Evolutionary conservation across 1,140 invertebrate genomes (phyloP).

Genomic region (Eufriesea mexicana): DNA sequence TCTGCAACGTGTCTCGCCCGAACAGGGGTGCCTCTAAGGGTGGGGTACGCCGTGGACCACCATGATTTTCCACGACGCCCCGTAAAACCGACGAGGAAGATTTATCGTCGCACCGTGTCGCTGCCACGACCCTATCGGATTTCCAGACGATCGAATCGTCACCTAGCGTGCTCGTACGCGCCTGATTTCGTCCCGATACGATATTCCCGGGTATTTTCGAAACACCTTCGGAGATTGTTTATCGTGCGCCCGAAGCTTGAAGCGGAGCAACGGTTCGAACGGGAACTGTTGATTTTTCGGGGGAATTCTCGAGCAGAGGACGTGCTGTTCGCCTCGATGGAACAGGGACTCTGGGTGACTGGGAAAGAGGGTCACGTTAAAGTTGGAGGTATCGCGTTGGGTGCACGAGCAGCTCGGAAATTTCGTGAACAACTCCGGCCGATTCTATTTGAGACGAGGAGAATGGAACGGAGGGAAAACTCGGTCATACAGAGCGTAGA

Average conservation of each 20-base stretch:
- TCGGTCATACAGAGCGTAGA: neutral
- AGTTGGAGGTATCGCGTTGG: constrained; percentile 5
- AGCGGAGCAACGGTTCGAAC: neutral
- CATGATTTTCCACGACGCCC: constrained; percentile 71
- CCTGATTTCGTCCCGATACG: no score
- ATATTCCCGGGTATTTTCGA: neutral
- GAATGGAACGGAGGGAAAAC: neutral
- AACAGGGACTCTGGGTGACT: neutral
- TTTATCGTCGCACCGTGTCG: constrained; percentile 64
- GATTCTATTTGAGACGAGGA: neutral
- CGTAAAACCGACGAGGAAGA: constrained; percentile 70
- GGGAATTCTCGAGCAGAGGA: neutral
- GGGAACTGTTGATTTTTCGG: neutral
- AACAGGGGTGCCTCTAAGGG: neutral
- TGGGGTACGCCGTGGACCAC: constrained; percentile 65
- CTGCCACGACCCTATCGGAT: constrained; percentile 48
- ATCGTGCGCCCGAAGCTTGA: neutral
- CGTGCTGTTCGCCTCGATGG: neutral
- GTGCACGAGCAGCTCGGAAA: neutral
- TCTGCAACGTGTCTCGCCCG: constrained; percentile 52
- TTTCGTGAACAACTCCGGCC: constrained; percentile 2
- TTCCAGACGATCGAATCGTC: constrained; percentile 51
- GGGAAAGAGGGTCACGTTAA: constrained; percentile 22
- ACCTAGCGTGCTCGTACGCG: neutral
- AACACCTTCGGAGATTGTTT: neutral